Evolutionary conservation across 2,113 vertebrate species (phyloP), one percentile per base, ranked within the genome.

Genomic region (Halichoerus grypus): DNA sequence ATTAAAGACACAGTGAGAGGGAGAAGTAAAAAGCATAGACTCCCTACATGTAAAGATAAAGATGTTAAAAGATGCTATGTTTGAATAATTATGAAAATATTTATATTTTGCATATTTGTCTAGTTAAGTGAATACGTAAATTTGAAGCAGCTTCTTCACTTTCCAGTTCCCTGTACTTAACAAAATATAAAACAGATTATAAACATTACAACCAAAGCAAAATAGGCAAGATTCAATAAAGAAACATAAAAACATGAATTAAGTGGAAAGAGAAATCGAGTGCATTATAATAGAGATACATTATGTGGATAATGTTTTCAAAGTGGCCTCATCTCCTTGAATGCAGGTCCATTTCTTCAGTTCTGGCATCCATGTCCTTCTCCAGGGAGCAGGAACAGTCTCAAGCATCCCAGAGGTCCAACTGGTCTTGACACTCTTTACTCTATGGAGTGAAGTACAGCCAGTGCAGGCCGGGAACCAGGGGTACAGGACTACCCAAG

Each of bases 361-460:
- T 33, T n/a, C 26, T 74, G 53, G 1, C 3, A 42, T 55, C 11
- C 5, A 83, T 1, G 57, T 18, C 7, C 46, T 67, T 42, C 24
- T 42, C 24, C 49, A 24, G 36, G 1, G 31, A 12, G 28, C 21
- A 10, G 26, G 33, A 63, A 21, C 7, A 21, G 51, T 19, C 9
- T 28, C 1, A 24, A 80, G 0, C 1, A 8, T 4, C 3, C 46
- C 5, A 3, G 4, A 61, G 14, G 28, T 15, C 39, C 46, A 53
- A 0, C 7, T 26, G 15, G 15, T 15, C 46, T 53, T 67, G 26
- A 1, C 19, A 15, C 14, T n/a, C 22, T 31, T 36, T 71, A 5
- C 12, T 61, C 8, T 46, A 33, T 10, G 31, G 76, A 39, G 5
- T 5, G 1, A 63, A 8, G 1, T 4, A 1, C 13, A 79, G 26